Conservation (phyloP, 2,797 vertebrate genomes). For the Leontopithecus rosalia region DNA sequence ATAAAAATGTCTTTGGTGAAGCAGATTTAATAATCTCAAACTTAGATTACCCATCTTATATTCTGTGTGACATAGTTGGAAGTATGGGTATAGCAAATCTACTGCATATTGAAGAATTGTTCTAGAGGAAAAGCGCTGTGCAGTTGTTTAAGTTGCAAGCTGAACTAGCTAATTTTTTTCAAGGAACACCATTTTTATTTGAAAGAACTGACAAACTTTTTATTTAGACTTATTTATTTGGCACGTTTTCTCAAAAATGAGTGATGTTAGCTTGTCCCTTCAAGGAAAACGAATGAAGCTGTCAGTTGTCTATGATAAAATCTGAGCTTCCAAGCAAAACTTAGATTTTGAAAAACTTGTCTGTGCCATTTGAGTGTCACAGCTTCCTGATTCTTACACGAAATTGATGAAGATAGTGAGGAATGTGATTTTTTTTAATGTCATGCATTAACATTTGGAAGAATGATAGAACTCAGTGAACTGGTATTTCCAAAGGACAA, state of each 20-base stretch:
- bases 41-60: background rate
- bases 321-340: background rate
- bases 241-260: background rate
- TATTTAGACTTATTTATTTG: background rate
- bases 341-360: background rate
- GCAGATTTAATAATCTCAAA: background rate
- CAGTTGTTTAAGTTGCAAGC: background rate
- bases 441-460: background rate
- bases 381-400: background rate
- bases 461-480: background rate
- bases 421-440: background rate
- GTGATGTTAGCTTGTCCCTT: background rate
- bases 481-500: background rate
- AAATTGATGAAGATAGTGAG: background rate
- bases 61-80: background rate
- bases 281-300: background rate
- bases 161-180: background rate
- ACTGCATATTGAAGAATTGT: background rate
- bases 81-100: accelerated
- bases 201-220: background rate
- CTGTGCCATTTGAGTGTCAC: background rate
- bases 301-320: background rate
- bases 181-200: background rate
- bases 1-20: background rate
- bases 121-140: background rate